These are phyloP conservation scores for Galeruca laticollis DNA, from an alignment of 2,888 invertebrate species.

Conservation along the genomic window DNA sequence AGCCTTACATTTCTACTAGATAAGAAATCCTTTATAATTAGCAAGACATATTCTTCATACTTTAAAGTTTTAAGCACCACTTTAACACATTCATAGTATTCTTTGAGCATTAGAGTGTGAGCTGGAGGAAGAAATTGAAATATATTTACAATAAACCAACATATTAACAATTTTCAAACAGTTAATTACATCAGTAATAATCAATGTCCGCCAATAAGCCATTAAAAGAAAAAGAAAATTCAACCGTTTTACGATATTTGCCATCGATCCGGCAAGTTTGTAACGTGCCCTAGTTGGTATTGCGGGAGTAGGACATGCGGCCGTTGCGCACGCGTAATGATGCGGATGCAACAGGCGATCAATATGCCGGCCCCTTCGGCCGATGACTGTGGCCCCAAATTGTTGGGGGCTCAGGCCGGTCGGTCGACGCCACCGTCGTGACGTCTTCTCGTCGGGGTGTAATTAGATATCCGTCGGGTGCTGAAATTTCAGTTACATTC, in stretches of 20 bases:
- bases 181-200: too few relatives aligned
- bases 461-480: neutral
- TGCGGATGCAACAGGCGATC: constrained; percentile 63
- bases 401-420: constrained; percentile 21
- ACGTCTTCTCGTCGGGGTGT: constrained; percentile 10
- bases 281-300: constrained; percentile 44
- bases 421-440: constrained; percentile 22
- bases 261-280: constrained; percentile 26
- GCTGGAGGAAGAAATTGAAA: too few relatives aligned
- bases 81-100: too few relatives aligned
- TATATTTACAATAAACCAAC: too few relatives aligned
- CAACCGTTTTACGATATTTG: neutral
- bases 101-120: too few relatives aligned
- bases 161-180: too few relatives aligned
- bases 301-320: constrained; percentile 60
- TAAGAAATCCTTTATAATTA: too few relatives aligned
- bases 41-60: too few relatives aligned
- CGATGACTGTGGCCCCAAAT: constrained; percentile 27
- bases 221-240: neutral
- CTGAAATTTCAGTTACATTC: neutral
- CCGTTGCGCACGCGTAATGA: constrained; percentile 53
- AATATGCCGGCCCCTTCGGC: constrained; percentile 52
- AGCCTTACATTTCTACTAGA: too few relatives aligned
- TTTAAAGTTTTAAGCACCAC: too few relatives aligned
- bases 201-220: neutral